Evolutionary conservation across 2,888 invertebrate species (phyloP).

Genomic region (Strigamia maritima): DNA sequence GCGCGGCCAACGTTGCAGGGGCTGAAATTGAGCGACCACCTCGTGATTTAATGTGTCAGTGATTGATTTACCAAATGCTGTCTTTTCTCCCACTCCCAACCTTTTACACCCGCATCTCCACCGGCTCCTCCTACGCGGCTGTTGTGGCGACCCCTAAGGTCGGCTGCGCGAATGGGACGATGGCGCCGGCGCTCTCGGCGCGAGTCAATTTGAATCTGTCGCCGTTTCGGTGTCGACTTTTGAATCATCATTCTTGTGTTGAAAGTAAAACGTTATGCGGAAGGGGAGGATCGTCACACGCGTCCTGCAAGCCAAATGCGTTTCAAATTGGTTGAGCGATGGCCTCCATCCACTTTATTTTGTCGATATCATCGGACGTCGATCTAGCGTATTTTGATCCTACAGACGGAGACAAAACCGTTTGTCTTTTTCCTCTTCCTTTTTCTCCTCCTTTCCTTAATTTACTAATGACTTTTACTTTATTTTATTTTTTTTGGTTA

Average conservation of each 20-base stretch:
- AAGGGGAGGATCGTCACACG: not conserved
- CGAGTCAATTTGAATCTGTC: constrained; percentile 13
- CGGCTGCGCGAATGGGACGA: not conserved
- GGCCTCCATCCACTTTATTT: constrained; percentile 32
- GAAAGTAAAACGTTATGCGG: constrained; percentile 2
- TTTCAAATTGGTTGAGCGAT: constrained; percentile 34
- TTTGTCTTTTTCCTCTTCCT: not conserved
- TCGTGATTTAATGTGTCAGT: constrained; percentile 34
- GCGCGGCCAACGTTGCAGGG: constrained; percentile 30
- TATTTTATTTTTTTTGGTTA: not conserved
- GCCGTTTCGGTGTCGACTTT: not conserved
- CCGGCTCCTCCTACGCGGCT: constrained; percentile 22
- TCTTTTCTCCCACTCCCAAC: not conserved
- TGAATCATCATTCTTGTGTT: not conserved
- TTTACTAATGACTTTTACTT: constrained; percentile 15
- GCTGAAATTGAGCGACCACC: constrained; percentile 27
- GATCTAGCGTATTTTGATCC: constrained; percentile 2
- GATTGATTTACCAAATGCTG: constrained; percentile 26
- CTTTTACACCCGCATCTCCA: constrained; percentile 8
- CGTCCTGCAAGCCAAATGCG: constrained; percentile 31
- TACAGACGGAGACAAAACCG: not conserved
- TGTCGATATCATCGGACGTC: constrained; percentile 32
- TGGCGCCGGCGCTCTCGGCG: not conserved
- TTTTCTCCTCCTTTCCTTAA: not conserved
- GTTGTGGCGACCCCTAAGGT: not conserved